phyloP scores from a whole-genome alignment of 2,797 vertebrate genomes.

The Allobates femoralis region DNA sequence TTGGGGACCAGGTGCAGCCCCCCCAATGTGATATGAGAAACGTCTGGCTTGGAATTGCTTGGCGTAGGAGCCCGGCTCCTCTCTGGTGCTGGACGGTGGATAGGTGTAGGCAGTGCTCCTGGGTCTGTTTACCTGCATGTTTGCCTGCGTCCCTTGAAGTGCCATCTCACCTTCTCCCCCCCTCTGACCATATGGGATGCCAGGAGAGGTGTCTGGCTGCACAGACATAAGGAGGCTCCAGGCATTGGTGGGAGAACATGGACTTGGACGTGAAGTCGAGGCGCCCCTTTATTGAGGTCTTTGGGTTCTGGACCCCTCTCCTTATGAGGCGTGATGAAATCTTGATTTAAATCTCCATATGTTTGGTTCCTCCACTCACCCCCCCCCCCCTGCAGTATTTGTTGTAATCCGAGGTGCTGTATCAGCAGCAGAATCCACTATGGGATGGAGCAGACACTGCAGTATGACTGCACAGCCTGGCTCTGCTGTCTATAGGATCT shows the following conservation, averaged over 20 bases:
- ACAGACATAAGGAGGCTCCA: constrained; percentile 37
- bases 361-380: background rate
- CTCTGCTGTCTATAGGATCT: constrained; percentile 13
- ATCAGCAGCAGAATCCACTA: constrained; percentile 15
- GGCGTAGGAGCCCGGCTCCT: constrained; percentile 52
- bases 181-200: constrained; percentile 54
- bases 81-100: constrained; percentile 50
- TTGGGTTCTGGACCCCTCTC: background rate
- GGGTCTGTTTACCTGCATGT: constrained; percentile 60
- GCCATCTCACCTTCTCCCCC: constrained; percentile 47
- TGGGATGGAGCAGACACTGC: constrained; percentile 30
- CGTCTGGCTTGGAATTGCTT: constrained; percentile 56
- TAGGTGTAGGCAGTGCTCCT: constrained; percentile 59
- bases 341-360: constrained; percentile 24
- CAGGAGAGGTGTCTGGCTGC: constrained; percentile 47
- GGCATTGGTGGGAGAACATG: constrained; percentile 57
- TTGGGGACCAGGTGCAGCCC: constrained; percentile 31
- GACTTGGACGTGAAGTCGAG: constrained; percentile 19
- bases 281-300: background rate
- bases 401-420: constrained; percentile 39
- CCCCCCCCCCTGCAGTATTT: constrained; percentile 1
- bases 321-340: constrained; percentile 26
- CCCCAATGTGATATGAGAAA: constrained; percentile 58
- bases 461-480: constrained; percentile 23
- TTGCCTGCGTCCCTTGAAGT: constrained; percentile 53